Percentiles rank a stretch among this genome's conserved stretches.
Conservation (phyloP, 2,113 vertebrate species). For the Scolopax mira region DNA sequence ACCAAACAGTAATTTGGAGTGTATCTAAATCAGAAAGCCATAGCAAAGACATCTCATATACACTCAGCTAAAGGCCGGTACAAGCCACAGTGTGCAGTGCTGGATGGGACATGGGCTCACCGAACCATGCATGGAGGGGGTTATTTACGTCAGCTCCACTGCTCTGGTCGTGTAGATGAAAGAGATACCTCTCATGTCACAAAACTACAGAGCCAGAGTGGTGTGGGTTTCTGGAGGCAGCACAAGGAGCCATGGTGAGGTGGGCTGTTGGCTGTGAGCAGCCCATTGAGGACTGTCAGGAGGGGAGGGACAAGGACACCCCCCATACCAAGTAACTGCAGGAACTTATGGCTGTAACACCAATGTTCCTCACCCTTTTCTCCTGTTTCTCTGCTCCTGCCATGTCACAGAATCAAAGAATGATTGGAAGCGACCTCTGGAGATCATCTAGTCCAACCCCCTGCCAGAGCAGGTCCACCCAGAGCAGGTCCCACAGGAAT, state of each 20-base stretch:
- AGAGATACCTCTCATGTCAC: background rate
- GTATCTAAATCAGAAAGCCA: background rate
- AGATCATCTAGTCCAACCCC: no score
- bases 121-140: fast-evolving
- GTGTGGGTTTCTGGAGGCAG: background rate
- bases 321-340: background rate
- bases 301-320: background rate
- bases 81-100: fast-evolving
- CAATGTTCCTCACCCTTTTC: background rate
- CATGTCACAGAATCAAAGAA: no score
- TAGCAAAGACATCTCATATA: background rate
- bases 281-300: background rate
- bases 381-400: background rate
- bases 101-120: background rate
- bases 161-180: background rate
- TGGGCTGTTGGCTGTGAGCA: background rate
- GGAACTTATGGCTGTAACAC: background rate
- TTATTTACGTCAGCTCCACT: background rate
- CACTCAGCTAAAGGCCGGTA: background rate
- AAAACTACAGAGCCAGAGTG: background rate
- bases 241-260: background rate
- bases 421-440: no score
- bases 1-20: background rate
- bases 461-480: no score
- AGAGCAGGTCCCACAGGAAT: no score